These are phyloP conservation scores for Xiphophorus hellerii DNA, from an alignment of 2,113 vertebrate genomes.

Conservation along the genomic window DNA sequence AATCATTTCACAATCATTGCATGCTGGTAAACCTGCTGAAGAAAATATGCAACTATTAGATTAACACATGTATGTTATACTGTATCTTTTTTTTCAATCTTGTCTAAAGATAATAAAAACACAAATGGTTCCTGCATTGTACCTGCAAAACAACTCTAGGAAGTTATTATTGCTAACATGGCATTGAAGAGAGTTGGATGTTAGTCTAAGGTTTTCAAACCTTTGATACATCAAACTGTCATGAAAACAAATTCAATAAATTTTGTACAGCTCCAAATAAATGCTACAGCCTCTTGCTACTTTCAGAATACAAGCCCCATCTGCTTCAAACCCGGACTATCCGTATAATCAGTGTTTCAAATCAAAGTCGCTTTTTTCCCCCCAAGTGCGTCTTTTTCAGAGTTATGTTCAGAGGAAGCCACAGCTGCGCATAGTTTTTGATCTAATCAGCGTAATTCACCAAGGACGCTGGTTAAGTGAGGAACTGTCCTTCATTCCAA, in stretches of 20 bases:
- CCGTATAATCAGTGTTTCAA: not conserved
- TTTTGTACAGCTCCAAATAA: not conserved
- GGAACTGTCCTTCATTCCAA: not conserved
- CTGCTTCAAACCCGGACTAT: not conserved
- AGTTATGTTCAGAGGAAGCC: not conserved
- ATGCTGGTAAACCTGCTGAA: too few species aligned
- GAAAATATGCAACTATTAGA: too few species aligned
- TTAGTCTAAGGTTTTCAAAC: not conserved
- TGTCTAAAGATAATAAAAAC: too few species aligned
- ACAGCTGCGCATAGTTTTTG: not conserved
- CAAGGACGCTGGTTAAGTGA: not conserved
- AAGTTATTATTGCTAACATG: too few species aligned
- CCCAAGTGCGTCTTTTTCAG: not conserved
- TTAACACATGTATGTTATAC: too few species aligned
- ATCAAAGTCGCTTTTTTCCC: not conserved
- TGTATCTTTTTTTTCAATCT: too few species aligned
- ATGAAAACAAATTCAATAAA: not conserved
- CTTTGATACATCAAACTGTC: not conserved
- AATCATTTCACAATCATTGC: not conserved
- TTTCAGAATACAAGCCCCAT: not conserved
- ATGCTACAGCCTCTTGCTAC: not conserved
- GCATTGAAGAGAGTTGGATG: too few species aligned
- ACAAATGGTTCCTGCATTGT: too few species aligned
- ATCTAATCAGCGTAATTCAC: slow-evolving; percentile 17
- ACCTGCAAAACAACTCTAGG: too few species aligned